Evolutionary conservation across 2,797 vertebrate species (phyloP).

Genomic region (Rhinoraja longicauda): DNA sequence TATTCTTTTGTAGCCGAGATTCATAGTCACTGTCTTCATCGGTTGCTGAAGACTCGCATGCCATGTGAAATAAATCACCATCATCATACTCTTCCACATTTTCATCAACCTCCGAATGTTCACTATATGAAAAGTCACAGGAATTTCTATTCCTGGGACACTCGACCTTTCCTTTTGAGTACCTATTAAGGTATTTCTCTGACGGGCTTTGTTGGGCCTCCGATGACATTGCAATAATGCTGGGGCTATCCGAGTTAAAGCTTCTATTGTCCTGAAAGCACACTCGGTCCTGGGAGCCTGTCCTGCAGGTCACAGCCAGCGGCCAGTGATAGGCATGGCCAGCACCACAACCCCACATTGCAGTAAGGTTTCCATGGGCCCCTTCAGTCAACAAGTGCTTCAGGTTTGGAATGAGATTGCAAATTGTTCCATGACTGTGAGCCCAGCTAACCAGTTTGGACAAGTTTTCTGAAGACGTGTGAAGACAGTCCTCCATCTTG

Average conservation of each 20-base stretch:
- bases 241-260: constrained; percentile 69
- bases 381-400: constrained; percentile 74
- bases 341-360: constrained; percentile 77
- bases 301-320: constrained; percentile 68
- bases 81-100: constrained; percentile 72
- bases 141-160: constrained; percentile 67
- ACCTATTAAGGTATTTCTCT: constrained; percentile 62
- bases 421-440: constrained; percentile 87
- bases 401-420: constrained; percentile 79
- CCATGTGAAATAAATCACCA: constrained; percentile 72
- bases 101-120: constrained; percentile 72
- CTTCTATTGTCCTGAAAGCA: constrained; percentile 73
- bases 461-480: constrained; percentile 78
- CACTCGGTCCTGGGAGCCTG: constrained; percentile 65
- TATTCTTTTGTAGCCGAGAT: constrained; percentile 52
- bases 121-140: constrained; percentile 77
- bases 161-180: constrained; percentile 65
- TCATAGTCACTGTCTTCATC: constrained; percentile 78
- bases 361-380: constrained; percentile 69
- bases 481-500: constrained; percentile 79
- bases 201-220: constrained; percentile 64
- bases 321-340: constrained; percentile 89
- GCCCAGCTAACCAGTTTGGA: constrained; percentile 87
- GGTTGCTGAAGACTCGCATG: constrained; percentile 76
- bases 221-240: constrained; percentile 63